Evolutionary conservation across 2,113 vertebrate genomes (phyloP).

Genomic region (Cercopithecus mona): DNA sequence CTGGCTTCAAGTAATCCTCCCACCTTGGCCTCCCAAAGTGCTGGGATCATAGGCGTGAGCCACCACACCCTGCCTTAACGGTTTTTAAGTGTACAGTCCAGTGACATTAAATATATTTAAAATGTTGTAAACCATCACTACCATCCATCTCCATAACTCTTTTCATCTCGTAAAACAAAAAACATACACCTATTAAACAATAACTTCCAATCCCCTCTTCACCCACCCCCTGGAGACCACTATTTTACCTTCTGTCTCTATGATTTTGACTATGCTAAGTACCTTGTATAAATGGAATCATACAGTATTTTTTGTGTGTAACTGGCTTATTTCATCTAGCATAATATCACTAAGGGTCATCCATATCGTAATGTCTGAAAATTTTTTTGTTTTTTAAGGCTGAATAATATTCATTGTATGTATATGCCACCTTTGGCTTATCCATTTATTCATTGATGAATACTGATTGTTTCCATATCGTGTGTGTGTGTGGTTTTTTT

Average conservation of each 20-base stretch:
- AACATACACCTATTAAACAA: neutral
- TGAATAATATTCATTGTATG: neutral
- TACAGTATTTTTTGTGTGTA: neutral
- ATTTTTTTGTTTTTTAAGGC: neutral
- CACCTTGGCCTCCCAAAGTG: no score
- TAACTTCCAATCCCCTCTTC: neutral
- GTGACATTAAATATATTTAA: neutral
- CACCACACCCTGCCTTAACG: neutral
- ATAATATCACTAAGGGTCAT: neutral
- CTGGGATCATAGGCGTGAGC: no score
- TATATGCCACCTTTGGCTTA: neutral
- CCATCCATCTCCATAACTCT: neutral
- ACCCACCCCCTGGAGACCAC: neutral
- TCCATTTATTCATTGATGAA: neutral
- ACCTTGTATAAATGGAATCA: neutral
- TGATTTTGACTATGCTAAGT: neutral
- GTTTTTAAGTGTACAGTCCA: neutral
- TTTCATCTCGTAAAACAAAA: neutral
- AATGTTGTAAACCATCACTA: neutral
- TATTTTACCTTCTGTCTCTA: neutral
- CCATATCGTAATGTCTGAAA: neutral
- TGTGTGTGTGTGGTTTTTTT: no score
- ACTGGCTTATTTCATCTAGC: neutral
- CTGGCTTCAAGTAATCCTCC: no score
- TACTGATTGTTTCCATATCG: neutral